Conservation (phyloP, 2,888 invertebrate species). For the Sinhomidia bicolor region DNA sequence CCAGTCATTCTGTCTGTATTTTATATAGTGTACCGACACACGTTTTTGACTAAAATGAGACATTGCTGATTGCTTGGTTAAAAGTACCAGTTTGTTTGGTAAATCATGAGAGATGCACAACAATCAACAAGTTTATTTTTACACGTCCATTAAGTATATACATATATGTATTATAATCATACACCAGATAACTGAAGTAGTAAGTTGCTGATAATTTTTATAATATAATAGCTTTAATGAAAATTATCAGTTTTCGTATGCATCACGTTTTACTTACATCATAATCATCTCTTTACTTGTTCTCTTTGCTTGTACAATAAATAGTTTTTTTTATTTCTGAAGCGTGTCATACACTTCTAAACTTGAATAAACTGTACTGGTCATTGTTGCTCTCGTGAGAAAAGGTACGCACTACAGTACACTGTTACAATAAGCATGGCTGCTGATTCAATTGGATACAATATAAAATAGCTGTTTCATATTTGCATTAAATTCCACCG, state of each 20-base stretch:
- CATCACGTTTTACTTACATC: constrained; percentile 59
- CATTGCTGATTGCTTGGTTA: not conserved
- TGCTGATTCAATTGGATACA: not conserved
- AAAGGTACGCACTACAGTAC: not conserved
- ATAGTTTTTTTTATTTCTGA: constrained; percentile 46
- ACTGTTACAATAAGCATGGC: not conserved
- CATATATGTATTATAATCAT: not conserved
- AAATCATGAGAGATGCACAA: not conserved
- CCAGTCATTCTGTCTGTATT: not conserved
- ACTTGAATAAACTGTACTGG: constrained; percentile 29
- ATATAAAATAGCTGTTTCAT: constrained; percentile 41
- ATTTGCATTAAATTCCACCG: constrained; percentile 17
- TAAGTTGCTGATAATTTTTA: not conserved
- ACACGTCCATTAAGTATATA: too few relatives aligned
- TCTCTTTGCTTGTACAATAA: constrained; percentile 23
- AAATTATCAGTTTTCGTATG: constrained; percentile 56
- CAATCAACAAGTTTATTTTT: too few relatives aligned
- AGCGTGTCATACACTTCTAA: constrained; percentile 28
- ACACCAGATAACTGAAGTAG: not conserved
- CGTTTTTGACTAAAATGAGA: not conserved
- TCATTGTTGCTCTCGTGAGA: constrained; percentile 18
- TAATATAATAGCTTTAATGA: constrained; percentile 33
- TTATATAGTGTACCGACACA: not conserved
- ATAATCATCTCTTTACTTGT: constrained; percentile 38
- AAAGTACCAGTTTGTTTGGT: not conserved